Base-by-base conservation (phyloP, 2,797 vertebrate genomes). In the Myotis planiceps region DNA sequence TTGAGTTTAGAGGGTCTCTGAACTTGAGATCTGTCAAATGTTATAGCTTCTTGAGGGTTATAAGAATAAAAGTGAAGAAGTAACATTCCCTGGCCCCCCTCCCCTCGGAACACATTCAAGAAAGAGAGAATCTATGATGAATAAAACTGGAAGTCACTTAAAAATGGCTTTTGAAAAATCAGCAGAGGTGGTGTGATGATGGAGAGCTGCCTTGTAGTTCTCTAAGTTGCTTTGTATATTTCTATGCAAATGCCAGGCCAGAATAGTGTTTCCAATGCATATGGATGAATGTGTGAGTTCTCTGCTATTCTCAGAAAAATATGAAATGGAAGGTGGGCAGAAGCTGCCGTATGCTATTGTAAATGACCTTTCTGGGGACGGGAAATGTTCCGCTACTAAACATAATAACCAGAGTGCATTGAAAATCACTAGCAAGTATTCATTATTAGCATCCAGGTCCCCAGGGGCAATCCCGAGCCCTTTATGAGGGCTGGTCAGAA, bases 151-250 rank as follows among this genome's bases (percentile, higher is more conserved):
- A 58, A 83, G 51, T 37, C 75, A 12, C 45, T 6, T 76, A 27
- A 85, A 91, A 90, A 81, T 74, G 47, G 42, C 60, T 80, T 85
- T 88, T 25, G 85, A 72, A 74, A 95, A 95, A 90, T 92, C 79
- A 88, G 90, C 66, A 13, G 45, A 86, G 6, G 2, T 88, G 16
- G 25, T 91, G 53, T 96, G 69, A 23, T 19, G 58, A 83, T 72
- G 49, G 95, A 97, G 53, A 88, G 83, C 88, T 80, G 87, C 82
- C 92, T 21, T 78, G 90, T 60, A 92, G 95, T 96, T 96, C 34
- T 90, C 96, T 86, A 96, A 95, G 95, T 97, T 94, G 95, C 89
- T 90, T 98, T 95, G 96, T 96, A 97, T 98, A 97, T 98, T 98
- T 97, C 96, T 96, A 98, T 98, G 98, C 96, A 98, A 98, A 98